phyloP scores from a whole-genome alignment of 2,888 invertebrate species.

The Spialia ferax region DNA sequence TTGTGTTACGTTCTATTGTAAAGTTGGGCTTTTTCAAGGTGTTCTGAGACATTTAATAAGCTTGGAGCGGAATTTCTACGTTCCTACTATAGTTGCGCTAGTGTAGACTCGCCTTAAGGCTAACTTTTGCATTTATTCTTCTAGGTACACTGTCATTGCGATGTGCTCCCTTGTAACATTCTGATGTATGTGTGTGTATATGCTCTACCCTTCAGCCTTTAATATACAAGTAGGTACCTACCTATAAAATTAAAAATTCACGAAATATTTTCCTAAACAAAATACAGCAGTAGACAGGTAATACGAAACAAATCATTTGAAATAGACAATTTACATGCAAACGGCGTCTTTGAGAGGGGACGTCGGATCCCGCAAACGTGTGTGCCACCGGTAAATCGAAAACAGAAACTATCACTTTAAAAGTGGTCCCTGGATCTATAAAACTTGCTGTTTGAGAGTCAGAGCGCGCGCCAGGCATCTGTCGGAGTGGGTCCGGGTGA shows the following conservation, averaged over 20 bases:
- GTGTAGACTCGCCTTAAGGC: neutral
- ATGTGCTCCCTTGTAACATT: too few relatives aligned
- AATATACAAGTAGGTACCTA: too few relatives aligned
- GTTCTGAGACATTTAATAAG: neutral
- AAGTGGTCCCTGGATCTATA: slow-evolving; percentile 68
- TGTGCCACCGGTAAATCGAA: slow-evolving; percentile 72
- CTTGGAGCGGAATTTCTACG: neutral
- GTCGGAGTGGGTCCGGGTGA: slow-evolving; percentile 52
- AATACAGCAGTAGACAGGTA: neutral
- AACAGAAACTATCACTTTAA: slow-evolving; percentile 76
- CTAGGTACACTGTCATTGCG: neutral
- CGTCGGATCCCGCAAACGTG: slow-evolving; percentile 62
- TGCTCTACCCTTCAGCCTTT: too few relatives aligned
- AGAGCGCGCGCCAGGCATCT: slow-evolving; percentile 60
- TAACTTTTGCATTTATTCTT: neutral
- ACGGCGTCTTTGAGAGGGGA: slow-evolving; percentile 52
- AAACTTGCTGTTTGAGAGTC: slow-evolving; percentile 77
- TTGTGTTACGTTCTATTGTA: neutral
- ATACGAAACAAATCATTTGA: slow-evolving; percentile 53
- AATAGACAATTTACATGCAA: slow-evolving; percentile 57
- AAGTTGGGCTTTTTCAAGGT: neutral
- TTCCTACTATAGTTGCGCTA: neutral
- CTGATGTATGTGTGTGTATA: too few relatives aligned
- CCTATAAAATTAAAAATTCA: neutral
- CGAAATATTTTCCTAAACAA: neutral